Conservation (phyloP, 2,888 invertebrate genomes). For the Drosophila falleni region DNA sequence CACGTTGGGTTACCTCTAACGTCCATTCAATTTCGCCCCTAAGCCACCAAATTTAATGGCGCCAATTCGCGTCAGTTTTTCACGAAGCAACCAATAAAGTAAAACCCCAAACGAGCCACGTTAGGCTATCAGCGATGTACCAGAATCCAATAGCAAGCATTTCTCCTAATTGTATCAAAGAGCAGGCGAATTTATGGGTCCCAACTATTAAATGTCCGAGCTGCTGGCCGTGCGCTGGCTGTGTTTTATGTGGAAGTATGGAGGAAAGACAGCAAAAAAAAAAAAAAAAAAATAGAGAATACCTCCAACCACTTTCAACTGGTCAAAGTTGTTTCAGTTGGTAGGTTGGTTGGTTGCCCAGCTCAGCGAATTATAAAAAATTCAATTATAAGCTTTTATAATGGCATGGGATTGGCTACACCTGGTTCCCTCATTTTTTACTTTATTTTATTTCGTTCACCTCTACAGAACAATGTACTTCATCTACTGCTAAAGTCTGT, state of each 20-base stretch:
- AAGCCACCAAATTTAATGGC: conserved; percentile 32
- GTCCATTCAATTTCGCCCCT: conserved; percentile 16
- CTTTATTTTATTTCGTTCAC: conserved; percentile 20
- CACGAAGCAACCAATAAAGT: conserved; percentile 41
- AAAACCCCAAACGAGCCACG: conserved; percentile 45
- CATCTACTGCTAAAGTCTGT: conserved; percentile 5
- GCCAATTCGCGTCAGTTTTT: conserved; percentile 35
- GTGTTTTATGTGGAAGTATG: conserved; percentile 52
- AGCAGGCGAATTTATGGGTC: conserved; percentile 66
- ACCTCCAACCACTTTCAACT: conserved; percentile 24
- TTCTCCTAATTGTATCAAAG: conserved; percentile 71
- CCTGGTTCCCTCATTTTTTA: conserved; percentile 37
- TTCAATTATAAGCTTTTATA: conserved; percentile 76
- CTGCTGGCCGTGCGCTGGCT: conserved; percentile 39
- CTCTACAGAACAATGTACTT: conserved; percentile 48
- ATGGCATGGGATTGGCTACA: conserved; percentile 56
- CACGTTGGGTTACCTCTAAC: conserved; percentile 14
- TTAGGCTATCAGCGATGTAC: conserved; percentile 66
- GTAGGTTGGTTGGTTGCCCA: conserved; percentile 35
- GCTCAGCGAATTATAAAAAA: conserved; percentile 74
- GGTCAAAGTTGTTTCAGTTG: conserved; percentile 44
- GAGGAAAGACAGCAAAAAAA: neutral
- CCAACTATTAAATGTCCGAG: conserved; percentile 68
- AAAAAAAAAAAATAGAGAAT: conserved; percentile 1
- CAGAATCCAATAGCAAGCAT: conserved; percentile 62